A percentile compares a stretch with the other conserved stretches of the same genome.
Evolutionary conservation across 2,797 vertebrate species (phyloP).

Genomic region (Cephalopachus bancanus): DNA sequence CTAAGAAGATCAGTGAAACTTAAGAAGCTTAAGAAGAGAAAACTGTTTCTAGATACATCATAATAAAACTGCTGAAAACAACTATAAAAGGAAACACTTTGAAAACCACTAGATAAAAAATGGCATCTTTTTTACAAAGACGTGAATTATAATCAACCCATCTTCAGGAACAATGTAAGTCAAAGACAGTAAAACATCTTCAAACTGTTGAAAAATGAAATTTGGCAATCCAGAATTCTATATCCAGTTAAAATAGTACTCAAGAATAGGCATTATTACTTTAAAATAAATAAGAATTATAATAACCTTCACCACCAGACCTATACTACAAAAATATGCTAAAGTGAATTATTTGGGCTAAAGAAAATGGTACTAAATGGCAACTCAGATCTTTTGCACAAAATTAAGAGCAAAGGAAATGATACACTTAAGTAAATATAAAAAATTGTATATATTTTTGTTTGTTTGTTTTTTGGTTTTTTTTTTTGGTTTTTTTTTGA

Average conservation of each 20-base stretch:
- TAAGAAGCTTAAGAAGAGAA: not conserved
- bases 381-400: not conserved
- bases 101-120: not conserved
- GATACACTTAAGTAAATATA: not conserved
- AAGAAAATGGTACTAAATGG: not conserved
- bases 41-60: not conserved
- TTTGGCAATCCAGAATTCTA: not conserved
- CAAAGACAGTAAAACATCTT: not conserved
- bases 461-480: not conserved
- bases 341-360: not conserved
- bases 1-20: not conserved
- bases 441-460: too few species aligned
- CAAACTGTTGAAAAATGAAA: not conserved
- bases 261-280: not conserved
- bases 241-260: not conserved
- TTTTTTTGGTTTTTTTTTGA: too few species aligned
- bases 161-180: not conserved
- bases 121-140: not conserved
- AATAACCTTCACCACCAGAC: not conserved
- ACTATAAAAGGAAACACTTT: not conserved
- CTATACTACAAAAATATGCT: not conserved
- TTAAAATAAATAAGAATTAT: not conserved
- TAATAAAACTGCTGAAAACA: not conserved
- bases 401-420: not conserved
- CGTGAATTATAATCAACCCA: not conserved